Conservation (phyloP, 2,888 invertebrate genomes). For the Eupithecia centaureata region DNA sequence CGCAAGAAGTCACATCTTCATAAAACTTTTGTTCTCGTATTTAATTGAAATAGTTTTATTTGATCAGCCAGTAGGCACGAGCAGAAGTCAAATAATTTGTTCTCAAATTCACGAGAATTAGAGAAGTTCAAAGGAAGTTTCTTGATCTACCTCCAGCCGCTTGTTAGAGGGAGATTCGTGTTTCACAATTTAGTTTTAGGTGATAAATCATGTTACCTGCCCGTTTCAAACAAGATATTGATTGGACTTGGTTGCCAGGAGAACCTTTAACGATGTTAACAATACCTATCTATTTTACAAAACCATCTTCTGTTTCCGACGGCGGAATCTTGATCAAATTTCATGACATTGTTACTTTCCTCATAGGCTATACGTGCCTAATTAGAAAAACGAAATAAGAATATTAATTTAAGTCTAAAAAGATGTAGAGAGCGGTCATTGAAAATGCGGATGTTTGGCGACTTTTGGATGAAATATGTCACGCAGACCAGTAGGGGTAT, state of each 20-base stretch:
- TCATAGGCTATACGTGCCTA: not conserved
- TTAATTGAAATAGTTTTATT: conserved; percentile 9
- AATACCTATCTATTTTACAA: not conserved
- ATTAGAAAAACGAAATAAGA: not conserved
- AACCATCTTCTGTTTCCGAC: not conserved
- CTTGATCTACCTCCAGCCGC: conserved; percentile 9
- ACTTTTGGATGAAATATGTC: not conserved
- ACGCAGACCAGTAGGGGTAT: no score
- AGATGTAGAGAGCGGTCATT: not conserved
- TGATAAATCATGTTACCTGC: conserved; percentile 18
- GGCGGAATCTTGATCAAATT: not conserved
- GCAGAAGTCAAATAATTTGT: conserved; percentile 7
- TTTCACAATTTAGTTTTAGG: conserved; percentile 27
- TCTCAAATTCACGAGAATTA: conserved; percentile 4
- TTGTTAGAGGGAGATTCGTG: conserved; percentile 25
- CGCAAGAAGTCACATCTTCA: conserved; percentile 2
- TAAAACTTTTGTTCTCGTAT: not conserved
- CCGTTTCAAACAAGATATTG: not conserved
- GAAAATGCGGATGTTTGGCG: not conserved
- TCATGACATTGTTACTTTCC: not conserved
- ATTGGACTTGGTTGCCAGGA: not conserved
- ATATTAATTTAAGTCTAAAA: not conserved
- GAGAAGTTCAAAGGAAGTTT: conserved; percentile 4
- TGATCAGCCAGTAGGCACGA: conserved; percentile 1
- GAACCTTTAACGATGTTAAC: not conserved